Conservation (phyloP, 2,888 invertebrate genomes). For the Anoplius nigerrimus region DNA sequence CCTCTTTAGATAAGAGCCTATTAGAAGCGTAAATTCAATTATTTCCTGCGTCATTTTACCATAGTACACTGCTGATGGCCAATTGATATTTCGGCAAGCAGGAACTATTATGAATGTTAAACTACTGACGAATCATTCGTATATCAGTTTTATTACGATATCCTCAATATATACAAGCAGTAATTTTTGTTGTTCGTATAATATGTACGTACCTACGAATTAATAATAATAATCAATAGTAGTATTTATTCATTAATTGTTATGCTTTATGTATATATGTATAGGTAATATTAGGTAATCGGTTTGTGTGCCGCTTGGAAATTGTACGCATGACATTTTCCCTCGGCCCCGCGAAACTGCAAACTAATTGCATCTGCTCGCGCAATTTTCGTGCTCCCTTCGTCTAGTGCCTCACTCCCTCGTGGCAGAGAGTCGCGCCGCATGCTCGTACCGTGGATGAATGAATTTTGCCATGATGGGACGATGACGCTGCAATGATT, state of each 20-base stretch:
- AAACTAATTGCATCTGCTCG: not conserved
- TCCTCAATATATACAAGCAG: slow-evolving; percentile 71
- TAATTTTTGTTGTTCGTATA: slow-evolving; percentile 58
- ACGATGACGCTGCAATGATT: no score
- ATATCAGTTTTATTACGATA: slow-evolving; percentile 69
- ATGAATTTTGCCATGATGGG: no score
- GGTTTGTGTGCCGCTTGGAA: slow-evolving; percentile 43
- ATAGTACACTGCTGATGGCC: no score
- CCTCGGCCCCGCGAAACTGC: slow-evolving; percentile 29
- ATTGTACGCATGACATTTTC: slow-evolving; percentile 33
- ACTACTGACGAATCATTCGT: slow-evolving; percentile 41
- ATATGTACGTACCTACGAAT: slow-evolving; percentile 52
- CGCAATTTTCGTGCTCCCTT: not conserved
- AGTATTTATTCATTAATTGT: slow-evolving; percentile 50
- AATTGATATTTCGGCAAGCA: no score
- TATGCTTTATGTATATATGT: slow-evolving; percentile 49
- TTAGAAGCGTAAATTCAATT: not conserved
- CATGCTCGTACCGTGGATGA: no score
- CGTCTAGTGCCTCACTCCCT: no score
- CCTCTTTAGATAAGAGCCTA: no score
- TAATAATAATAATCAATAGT: slow-evolving; percentile 49
- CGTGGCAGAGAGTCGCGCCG: not conserved
- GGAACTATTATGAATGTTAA: not conserved
- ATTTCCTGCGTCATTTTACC: not conserved
- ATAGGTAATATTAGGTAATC: slow-evolving; percentile 55